These are phyloP conservation scores for Pterocles orientalis DNA, from an alignment of 2,113 vertebrate species.

Conservation along the genomic window DNA sequence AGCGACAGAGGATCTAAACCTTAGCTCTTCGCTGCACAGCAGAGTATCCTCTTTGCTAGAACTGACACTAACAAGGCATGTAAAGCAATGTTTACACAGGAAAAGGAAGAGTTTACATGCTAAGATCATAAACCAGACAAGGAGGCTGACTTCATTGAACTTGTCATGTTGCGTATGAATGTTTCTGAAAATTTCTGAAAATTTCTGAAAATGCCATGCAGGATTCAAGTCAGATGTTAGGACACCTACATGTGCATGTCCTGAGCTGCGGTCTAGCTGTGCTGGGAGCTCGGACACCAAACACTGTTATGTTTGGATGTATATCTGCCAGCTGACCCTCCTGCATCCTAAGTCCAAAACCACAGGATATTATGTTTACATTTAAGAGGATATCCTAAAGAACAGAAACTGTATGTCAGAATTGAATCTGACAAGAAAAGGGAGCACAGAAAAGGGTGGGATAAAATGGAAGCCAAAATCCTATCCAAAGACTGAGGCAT, in stretches of 20 bases:
- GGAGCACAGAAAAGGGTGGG: not conserved
- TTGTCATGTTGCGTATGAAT: not conserved
- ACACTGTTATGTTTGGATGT: fast-evolving
- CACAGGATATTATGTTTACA: not conserved
- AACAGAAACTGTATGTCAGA: not conserved
- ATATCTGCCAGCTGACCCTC: not conserved
- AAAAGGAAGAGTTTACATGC: not conserved
- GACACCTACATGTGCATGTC: not conserved
- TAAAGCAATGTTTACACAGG: not conserved
- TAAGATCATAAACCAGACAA: not conserved
- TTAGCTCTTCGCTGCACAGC: not conserved
- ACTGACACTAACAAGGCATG: not conserved
- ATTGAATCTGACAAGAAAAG: not conserved
- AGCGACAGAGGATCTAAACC: not conserved
- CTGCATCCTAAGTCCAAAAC: not conserved
- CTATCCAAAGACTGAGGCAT: not conserved
- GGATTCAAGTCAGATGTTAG: not conserved
- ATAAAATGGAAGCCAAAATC: not conserved
- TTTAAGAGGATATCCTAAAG: not conserved
- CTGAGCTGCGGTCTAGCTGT: not conserved
- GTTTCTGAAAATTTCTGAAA: not conserved
- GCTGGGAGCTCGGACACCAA: not conserved
- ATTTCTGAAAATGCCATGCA: not conserved
- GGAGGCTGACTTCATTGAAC: not conserved
- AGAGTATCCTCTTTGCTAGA: not conserved